Base-by-base conservation (phyloP, 1,140 invertebrate species). In the Stegodyphus mimosarum region DNA sequence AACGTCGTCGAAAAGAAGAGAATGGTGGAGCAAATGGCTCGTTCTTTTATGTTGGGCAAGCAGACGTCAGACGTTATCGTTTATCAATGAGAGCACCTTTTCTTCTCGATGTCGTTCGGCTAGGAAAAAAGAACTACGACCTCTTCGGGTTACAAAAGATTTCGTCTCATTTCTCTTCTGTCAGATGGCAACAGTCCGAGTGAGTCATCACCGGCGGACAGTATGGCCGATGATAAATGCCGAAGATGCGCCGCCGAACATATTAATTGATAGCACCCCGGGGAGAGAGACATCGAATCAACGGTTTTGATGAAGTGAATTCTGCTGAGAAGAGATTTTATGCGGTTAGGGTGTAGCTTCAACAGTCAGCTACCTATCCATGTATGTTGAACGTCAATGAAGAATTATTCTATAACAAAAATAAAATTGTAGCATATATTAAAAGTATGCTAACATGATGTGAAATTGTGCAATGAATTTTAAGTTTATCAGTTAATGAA, bases 51-150 rank as follows among this genome's bases (percentile, higher is more conserved):
- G 74, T 77, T 77, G 74, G 74, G 55, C 74, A 77, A 77, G 74
- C 74, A 77, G 13, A 77, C 63, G 74, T 77, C 74, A 77, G 33
- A 49, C 15, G 55, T 50, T 77, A 77, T 77, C 74, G 74, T 77
- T 77, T 77, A 77, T 77, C 74, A 77, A 77, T 77, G 74, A 77
- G 63, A 15, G 55, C 49, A 77, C 74, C 55, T 77, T 77, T 77
- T 63, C 55, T 64, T 55, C 33, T 33, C 33, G 33, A 33, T 33
- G 33, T 33, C 52, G 71, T 33, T n/a, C 17, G 11, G 13, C 51
- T 64, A 66, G 49, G 53, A 17, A 66, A 49, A 77, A 64, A 77
- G 63, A 64, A 64, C 60, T 64, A 17, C 74, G 74, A 77, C 74
- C 74, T 77, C 33, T 77, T 63, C 48, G 74, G 18, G 63, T 77